phyloP scores from a whole-genome alignment of 2,888 invertebrate species.

The Toxonevra muliebris region DNA sequence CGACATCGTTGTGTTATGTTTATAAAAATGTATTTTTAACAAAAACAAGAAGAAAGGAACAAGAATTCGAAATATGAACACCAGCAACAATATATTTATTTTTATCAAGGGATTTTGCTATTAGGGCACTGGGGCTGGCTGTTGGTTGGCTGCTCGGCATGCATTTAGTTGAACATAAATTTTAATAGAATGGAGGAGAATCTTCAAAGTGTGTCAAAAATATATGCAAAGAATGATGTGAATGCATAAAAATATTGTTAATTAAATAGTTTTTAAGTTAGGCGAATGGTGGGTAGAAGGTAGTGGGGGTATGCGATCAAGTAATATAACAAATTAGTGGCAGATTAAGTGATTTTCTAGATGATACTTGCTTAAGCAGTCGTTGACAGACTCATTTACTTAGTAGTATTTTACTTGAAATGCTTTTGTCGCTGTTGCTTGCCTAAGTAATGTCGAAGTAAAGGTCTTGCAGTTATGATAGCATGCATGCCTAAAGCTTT shows the following conservation, averaged over 20 bases:
- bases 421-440: too few species aligned
- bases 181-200: conserved; percentile 36
- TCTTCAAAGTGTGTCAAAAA: conserved; percentile 52
- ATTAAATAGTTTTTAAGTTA: conserved; percentile 32
- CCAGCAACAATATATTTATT: neutral
- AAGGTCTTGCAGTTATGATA: too few species aligned
- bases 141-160: neutral
- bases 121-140: conserved; percentile 17
- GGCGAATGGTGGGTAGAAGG: neutral
- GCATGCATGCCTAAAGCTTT: too few species aligned
- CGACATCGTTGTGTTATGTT: too few species aligned
- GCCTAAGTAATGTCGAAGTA: too few species aligned
- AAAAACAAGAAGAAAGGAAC: too few species aligned
- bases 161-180: neutral
- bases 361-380: conserved; percentile 39
- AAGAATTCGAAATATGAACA: neutral
- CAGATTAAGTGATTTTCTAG: conserved; percentile 46
- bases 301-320: neutral
- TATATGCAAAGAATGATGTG: conserved; percentile 45
- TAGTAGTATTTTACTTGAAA: too few species aligned
- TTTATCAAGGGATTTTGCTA: conserved; percentile 17
- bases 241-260: conserved; percentile 39
- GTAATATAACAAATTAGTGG: conserved; percentile 50
- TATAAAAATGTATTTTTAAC: too few species aligned
- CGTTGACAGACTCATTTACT: neutral